Evolutionary conservation across 1,140 invertebrate species (phyloP), one percentile per base, ranked within the genome.

Genomic region (Subanguina moxae): DNA sequence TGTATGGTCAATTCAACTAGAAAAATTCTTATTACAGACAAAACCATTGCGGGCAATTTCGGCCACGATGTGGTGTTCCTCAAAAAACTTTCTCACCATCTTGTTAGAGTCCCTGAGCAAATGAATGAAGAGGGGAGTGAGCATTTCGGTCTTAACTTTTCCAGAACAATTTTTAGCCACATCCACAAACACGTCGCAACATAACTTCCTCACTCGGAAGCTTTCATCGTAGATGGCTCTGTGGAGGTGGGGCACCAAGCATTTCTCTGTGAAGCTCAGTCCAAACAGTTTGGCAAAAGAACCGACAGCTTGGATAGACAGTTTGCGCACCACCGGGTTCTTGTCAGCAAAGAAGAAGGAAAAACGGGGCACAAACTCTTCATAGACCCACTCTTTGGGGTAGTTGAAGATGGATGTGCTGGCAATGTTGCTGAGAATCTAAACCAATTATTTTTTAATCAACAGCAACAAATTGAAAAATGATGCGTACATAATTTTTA

Each of bases 201-300:
- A 70, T 11, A 65, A 19, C 27, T 74, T 74, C 1, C 68, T 71
- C 1, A 70, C 68, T n/a, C 72, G 25, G 27, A 23, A 68, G n/a
- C 30, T 70, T 1, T 64, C 57, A 38, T 70, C 68, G 21, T 23
- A 9, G 15, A 38, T 28, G 17, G 28, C 72, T 11, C 17, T 9
- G 0, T 43, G 17, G 1, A 70, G 43, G 25, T 70, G 68, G n/a
- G 68, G 68, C 13, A 70, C 17, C 15, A 70, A 52, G 38, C 67
- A 69, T 28, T 67, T 46, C 57, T 74, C 69, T n/a, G 68, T 70
- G 58, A 70, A 70, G 1, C 5, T 46, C n/a, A 8, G 15, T 0
- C 68, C 68, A 30, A 70, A 70, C n/a, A 25, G 25, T 25, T 23
- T 45, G 9, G 69, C 72, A 8, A 70, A 27, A 11, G 25, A 32